Conservation (phyloP, 2,888 invertebrate genomes). For the Apamea epomidion region DNA sequence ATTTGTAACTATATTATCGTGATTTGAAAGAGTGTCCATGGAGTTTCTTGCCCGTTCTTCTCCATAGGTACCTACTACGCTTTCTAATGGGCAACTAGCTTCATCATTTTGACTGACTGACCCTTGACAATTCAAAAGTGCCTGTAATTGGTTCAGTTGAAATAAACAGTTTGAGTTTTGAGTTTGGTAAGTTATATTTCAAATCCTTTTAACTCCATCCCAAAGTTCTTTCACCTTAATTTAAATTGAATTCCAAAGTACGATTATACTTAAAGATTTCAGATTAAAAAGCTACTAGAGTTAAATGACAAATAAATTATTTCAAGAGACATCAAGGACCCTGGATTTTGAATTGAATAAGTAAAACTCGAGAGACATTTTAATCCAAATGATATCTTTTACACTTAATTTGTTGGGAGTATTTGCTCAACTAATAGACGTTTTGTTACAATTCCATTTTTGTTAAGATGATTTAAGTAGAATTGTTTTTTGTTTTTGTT, state of each 20-base stretch:
- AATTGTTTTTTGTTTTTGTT: conserved; percentile 6
- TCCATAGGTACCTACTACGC: too few species aligned
- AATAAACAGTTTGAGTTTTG: too few species aligned
- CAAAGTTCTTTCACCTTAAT: neutral
- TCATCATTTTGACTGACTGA: too few species aligned
- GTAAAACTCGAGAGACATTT: conserved; percentile 13
- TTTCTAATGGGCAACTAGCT: too few species aligned
- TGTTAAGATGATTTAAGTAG: neutral
- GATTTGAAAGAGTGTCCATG: too few species aligned
- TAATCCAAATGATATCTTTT: conserved; percentile 34
- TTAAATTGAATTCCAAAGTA: conserved; percentile 12
- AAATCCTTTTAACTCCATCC: neutral
- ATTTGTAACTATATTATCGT: too few species aligned
- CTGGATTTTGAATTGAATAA: conserved; percentile 39
- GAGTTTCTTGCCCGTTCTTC: too few species aligned
- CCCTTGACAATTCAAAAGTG: too few species aligned
- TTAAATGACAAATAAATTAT: conserved; percentile 45
- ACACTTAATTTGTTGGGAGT: conserved; percentile 21
- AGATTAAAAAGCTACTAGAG: conserved; percentile 33
- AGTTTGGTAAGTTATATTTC: neutral
- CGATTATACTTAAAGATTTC: conserved; percentile 6
- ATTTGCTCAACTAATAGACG: conserved; percentile 43
- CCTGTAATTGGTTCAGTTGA: too few species aligned
- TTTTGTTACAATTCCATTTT: conserved; percentile 27
- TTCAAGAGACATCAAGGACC: conserved; percentile 26